Conservation (phyloP, 2,113 vertebrate genomes). For the Xenus cinereus region DNA sequence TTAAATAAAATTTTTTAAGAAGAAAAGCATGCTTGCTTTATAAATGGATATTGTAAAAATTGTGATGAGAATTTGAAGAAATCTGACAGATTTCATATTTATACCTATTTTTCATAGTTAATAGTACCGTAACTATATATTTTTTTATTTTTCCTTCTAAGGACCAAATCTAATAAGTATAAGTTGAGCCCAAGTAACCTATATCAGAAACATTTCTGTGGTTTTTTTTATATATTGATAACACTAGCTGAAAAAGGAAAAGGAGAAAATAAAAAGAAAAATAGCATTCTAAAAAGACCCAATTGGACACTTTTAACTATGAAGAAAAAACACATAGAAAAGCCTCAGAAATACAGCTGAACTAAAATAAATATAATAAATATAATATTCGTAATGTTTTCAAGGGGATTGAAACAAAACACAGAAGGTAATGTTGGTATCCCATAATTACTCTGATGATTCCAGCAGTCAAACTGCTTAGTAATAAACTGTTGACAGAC, state of each 20-base stretch:
- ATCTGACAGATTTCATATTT: background rate
- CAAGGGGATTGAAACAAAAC: background rate
- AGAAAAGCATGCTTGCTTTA: accelerated
- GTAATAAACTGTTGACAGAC: background rate
- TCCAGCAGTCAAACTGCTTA: background rate
- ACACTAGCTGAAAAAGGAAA: background rate
- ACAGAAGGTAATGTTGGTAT: background rate
- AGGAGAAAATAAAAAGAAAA: background rate
- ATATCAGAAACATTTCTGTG: background rate
- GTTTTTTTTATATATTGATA: background rate
- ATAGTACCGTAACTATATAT: background rate
- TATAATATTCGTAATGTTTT: background rate
- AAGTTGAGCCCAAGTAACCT: background rate
- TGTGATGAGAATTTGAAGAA: background rate
- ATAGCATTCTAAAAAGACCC: background rate
- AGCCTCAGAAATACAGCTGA: background rate
- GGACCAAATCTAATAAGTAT: background rate
- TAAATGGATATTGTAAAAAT: background rate
- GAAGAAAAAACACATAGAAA: background rate
- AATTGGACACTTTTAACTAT: background rate
- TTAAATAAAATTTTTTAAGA: background rate
- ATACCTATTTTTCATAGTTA: background rate
- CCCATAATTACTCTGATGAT: background rate
- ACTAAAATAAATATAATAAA: background rate
- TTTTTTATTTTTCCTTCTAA: background rate